Conservation (phyloP, 2,888 invertebrate genomes). For the Lasius platythorax region DNA sequence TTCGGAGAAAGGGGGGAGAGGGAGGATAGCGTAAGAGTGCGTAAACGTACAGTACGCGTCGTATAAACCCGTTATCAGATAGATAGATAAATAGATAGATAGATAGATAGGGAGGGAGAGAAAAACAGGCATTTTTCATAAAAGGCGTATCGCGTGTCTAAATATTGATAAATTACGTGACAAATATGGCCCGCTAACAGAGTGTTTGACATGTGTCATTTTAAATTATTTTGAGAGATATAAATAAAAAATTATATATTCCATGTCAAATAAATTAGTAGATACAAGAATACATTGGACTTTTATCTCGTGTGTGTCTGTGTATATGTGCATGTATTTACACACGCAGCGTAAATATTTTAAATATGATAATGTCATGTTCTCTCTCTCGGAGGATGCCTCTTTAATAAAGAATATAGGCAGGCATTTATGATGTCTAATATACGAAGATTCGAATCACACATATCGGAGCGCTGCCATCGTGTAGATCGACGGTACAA, state of each 20-base stretch:
- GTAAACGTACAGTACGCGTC: slow-evolving; percentile 58
- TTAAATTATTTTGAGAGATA: not conserved
- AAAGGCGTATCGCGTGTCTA: not conserved
- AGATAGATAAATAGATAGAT: not conserved
- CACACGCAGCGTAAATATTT: not conserved
- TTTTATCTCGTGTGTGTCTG: not conserved
- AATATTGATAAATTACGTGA: not conserved
- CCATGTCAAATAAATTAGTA: not conserved
- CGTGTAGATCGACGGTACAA: slow-evolving; percentile 45
- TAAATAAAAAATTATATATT: not conserved
- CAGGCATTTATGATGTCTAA: slow-evolving; percentile 20
- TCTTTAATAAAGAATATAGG: slow-evolving; percentile 11
- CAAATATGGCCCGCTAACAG: not conserved
- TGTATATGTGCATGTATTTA: not conserved
- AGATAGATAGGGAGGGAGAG: not conserved
- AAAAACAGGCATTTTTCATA: not conserved
- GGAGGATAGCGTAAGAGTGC: slow-evolving; percentile 41
- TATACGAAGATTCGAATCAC: slow-evolving; percentile 59
- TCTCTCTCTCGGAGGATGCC: not conserved
- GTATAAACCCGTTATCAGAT: slow-evolving; percentile 12
- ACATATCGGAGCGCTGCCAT: slow-evolving; percentile 67
- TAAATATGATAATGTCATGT: not conserved
- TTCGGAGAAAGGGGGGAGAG: not conserved
- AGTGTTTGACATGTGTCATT: not conserved
- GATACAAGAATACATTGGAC: not conserved